Evolutionary conservation across 2,888 invertebrate genomes (phyloP).

Genomic region (Thysanoteuthis rhombus): DNA sequence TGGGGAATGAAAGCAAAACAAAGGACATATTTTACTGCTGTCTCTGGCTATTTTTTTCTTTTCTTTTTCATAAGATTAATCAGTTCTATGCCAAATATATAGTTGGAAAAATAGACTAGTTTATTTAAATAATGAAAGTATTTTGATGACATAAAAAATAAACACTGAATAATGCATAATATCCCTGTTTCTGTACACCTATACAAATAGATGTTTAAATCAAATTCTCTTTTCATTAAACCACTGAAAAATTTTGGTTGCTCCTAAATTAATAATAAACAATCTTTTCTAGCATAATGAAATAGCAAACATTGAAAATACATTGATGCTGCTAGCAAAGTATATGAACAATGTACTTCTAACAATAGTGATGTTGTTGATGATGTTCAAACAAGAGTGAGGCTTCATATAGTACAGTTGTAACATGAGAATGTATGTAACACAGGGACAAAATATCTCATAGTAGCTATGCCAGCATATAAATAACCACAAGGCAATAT

Average conservation of each 20-base stretch:
- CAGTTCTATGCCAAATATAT: background rate
- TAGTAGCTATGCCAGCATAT: background rate
- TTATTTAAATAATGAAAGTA: background rate
- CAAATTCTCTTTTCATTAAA: background rate
- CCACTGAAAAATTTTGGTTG: background rate
- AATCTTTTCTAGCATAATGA: background rate
- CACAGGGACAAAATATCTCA: background rate
- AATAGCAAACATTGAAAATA: background rate
- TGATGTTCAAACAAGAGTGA: background rate
- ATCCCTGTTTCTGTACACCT: background rate
- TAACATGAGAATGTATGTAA: background rate
- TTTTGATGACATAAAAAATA: background rate
- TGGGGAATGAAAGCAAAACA: background rate
- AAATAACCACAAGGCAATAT: slow-evolving; percentile 12
- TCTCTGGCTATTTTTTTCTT: background rate
- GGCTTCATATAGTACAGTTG: background rate
- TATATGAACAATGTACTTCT: background rate
- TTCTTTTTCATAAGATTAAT: background rate
- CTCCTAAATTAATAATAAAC: background rate
- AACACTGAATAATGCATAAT: slow-evolving; percentile 1
- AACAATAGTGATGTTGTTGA: background rate
- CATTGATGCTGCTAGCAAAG: background rate
- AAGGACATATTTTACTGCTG: background rate
- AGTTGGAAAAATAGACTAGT: background rate
- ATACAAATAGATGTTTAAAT: background rate